phyloP scores from a whole-genome alignment of 2,888 invertebrate genomes.

The Meteorus colon region DNA sequence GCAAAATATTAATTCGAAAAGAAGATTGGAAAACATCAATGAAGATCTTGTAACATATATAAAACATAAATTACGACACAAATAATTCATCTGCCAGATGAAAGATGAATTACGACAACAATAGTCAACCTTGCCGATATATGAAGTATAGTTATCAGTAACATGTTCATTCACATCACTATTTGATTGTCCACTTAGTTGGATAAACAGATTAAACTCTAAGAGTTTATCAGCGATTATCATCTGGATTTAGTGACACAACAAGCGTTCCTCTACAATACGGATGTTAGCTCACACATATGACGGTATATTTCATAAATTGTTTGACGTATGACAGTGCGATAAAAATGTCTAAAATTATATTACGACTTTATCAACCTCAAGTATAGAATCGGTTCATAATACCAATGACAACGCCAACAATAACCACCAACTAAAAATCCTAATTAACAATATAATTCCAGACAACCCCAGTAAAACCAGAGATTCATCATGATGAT shows the following conservation, averaged over 20 bases:
- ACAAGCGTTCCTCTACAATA: constrained; percentile 13
- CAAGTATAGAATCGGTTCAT: too few relatives aligned
- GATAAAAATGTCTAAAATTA: not conserved
- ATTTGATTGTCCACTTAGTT: constrained; percentile 22
- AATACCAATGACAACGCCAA: too few relatives aligned
- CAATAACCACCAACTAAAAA: too few relatives aligned
- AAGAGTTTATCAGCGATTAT: constrained; percentile 17
- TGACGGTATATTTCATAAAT: constrained; percentile 11
- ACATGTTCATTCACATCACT: constrained; percentile 15
- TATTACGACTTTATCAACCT: not conserved
- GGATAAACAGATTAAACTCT: constrained; percentile 25
- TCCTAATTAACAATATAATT: not conserved
- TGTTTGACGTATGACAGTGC: not conserved
- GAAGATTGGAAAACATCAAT: too few relatives aligned
- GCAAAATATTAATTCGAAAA: too few relatives aligned
- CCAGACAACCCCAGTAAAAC: constrained; percentile 18
- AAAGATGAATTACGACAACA: not conserved
- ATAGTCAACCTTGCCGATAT: not conserved
- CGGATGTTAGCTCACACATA: constrained; percentile 10
- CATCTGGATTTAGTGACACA: constrained; percentile 29
- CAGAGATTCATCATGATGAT: constrained; percentile 22
- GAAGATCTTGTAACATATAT: too few relatives aligned
- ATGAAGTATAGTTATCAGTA: not conserved
- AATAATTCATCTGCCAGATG: not conserved
- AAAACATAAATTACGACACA: too few relatives aligned